Base-by-base conservation (phyloP, 1,140 invertebrate genomes). In the Myzus persicae region DNA sequence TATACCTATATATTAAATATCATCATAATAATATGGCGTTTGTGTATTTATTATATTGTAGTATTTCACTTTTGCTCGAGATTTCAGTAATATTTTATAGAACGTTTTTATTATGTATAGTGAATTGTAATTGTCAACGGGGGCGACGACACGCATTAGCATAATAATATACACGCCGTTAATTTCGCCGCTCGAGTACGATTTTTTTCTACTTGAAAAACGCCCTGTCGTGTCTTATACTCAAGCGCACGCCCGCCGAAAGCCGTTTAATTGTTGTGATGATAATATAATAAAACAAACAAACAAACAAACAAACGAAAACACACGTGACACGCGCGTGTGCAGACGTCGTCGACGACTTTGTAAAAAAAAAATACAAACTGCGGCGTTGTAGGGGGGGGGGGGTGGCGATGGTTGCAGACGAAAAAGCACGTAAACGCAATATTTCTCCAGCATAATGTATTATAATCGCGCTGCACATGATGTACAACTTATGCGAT, bases 391-490 rank as follows among this genome's bases (percentile, higher is more conserved):
- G 59, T 14, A 0, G 59, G 59, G 59, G 54, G 24, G 59, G 26
- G 59, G n/a, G 11, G 54, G 26, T 11, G n/a, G 11, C 0, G 42
- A 9, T 44, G 36, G 7, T 87, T 46, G 38, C 38, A 26, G 22
- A 31, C 38, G 22, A 9, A 40, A 42, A 40, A 51, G 22, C 88
- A 54, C n/a, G 48, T 89, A 89, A 38, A 89, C 18, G 24, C 36
- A 51, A 92, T 82, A 46, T 51, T 81, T 92, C 91, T 46, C 22
- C 44, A 51, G 11, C 51, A 22, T 51, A 84, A 91, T 91, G 22
- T 44, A 44, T 44, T 92, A 76, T 76, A 92, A 92, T 92, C 91
- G 67, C 67, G 8, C 44, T n/a, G 59, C 59, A 76, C 59, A 76
- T 76, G 54, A 59, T 59, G 59, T n/a, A 76, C 31, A 76, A 76